Conservation (phyloP, 2,888 invertebrate genomes). For the Drosophila austrosaltans region DNA sequence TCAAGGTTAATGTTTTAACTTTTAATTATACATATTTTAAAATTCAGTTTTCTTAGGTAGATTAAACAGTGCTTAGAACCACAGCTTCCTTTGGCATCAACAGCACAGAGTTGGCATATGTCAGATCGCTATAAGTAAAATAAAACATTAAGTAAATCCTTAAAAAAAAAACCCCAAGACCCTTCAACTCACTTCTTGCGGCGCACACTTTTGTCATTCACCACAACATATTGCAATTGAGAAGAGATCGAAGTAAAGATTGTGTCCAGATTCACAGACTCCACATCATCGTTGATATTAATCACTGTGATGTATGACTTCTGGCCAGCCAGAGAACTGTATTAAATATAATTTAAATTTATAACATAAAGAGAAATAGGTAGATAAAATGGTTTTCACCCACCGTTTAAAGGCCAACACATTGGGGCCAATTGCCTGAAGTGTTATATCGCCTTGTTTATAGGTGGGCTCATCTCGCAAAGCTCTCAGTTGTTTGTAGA, state of each 20-base stretch:
- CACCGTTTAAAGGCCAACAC: slow-evolving; percentile 84
- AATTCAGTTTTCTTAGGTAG: background rate
- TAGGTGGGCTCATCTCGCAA: slow-evolving; percentile 84
- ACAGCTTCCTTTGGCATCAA: slow-evolving; percentile 81
- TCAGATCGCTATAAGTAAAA: slow-evolving; percentile 59
- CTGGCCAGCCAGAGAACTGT: slow-evolving; percentile 64
- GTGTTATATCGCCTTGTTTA: slow-evolving; percentile 85
- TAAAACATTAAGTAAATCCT: background rate
- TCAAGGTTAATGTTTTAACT: slow-evolving; percentile 1
- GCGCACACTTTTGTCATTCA: slow-evolving; percentile 73
- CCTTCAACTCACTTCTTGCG: slow-evolving; percentile 69
- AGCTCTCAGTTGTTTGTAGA: slow-evolving; percentile 85
- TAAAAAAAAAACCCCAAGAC: fast-evolving
- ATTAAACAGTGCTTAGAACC: slow-evolving; percentile 69
- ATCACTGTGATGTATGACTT: slow-evolving; percentile 83
- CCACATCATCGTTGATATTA: slow-evolving; percentile 83
- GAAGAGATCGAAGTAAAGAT: slow-evolving; percentile 58
- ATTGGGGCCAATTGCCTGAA: slow-evolving; percentile 77
- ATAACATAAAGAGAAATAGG: fast-evolving
- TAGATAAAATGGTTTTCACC: slow-evolving; percentile 10
- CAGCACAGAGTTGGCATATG: slow-evolving; percentile 64
- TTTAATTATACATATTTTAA: background rate
- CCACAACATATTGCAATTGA: slow-evolving; percentile 72
- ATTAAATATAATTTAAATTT: background rate
- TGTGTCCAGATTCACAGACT: slow-evolving; percentile 81